phyloP scores from a whole-genome alignment of 2,797 vertebrate species.

The Sebastiscus albofasciatus region DNA sequence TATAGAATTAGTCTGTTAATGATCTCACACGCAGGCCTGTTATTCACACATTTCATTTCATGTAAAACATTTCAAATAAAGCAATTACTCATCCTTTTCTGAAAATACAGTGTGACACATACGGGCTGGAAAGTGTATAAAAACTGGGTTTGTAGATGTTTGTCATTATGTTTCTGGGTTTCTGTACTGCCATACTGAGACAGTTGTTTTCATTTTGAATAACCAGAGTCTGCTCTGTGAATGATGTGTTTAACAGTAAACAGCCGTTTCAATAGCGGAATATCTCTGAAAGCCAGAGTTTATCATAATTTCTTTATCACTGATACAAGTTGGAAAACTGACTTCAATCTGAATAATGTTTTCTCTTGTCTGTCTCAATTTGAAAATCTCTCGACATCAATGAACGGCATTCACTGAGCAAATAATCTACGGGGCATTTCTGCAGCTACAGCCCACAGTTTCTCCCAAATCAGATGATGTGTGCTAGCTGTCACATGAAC shows the following conservation, averaged over 20 bases:
- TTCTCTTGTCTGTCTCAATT: conserved; percentile 12
- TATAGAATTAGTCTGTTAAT: conserved; percentile 45
- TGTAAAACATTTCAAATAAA: conserved; percentile 29
- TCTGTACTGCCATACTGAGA: conserved; percentile 17
- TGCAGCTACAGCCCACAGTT: conserved; percentile 44
- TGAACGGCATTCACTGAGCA: conserved; percentile 28
- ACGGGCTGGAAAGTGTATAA: neutral
- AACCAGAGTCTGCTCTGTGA: conserved; percentile 46
- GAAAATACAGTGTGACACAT: neutral
- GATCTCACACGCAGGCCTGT: neutral
- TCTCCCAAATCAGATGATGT: conserved; percentile 73
- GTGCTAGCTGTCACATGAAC: conserved; percentile 75
- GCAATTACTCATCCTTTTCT: conserved; percentile 10
- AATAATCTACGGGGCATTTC: conserved; percentile 52
- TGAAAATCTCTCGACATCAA: conserved; percentile 35
- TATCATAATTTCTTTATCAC: neutral
- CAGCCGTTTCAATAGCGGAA: conserved; percentile 5
- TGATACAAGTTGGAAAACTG: neutral
- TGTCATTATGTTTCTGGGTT: conserved; percentile 15
- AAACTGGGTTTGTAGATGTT: neutral
- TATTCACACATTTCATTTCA: conserved; percentile 25
- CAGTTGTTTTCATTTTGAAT: conserved; percentile 51
- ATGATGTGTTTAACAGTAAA: conserved; percentile 40
- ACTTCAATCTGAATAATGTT: conserved; percentile 1
- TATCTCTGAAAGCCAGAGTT: conserved; percentile 24